Evolutionary conservation across 2,888 invertebrate species (phyloP), one percentile per base, ranked within the genome.

Genomic region (Minunthozetes semirufus): DNA sequence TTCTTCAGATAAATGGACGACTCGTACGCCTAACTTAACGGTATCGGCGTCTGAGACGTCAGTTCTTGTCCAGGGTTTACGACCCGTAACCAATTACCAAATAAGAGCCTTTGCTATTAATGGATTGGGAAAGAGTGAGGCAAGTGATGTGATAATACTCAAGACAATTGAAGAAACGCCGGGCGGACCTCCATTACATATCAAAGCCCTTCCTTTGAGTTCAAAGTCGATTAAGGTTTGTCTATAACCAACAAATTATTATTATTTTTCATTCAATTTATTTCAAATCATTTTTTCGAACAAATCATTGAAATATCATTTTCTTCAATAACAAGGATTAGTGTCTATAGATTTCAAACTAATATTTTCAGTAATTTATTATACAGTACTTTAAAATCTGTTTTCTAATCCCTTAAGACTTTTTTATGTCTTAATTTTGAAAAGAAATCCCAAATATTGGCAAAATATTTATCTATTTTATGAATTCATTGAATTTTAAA

Each of bases 101-200:
- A 79, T 84, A 42, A 78, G 83, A 25, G 79, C 83, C 1, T 77
- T 81, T 72, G 83, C 83, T 8, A 80, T 81, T 63, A 84, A 84
- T 77, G 78, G 80, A 5, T 78, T 84, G 0, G 83, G 84, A 2
- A 77, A 79, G 63, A 81, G 83, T 72, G 78, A 79, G 27, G 80
- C 82, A 0, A 83, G 83, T 77, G 78, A 80, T 15, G 80, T 80
- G 11, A 79, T 82, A 15, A 76, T 79, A 0, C 80, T 81, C 8
- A 79, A 79, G 19, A 81, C 82, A 48, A 79, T 80, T 59, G 83
- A 83, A 74, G 77, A 75, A 72, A 76, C 78, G 13, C 79, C 78
- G 17, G 78, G 78, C 29, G 78, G 78, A 13, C 78, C 78, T 17
- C 78, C 78, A 25, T 68, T 77, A 48, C 71, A 75, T 38, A 75